phyloP scores from a whole-genome alignment of 35 echinoderm and acorn worm genomes.

The Patiria miniata region DNA sequence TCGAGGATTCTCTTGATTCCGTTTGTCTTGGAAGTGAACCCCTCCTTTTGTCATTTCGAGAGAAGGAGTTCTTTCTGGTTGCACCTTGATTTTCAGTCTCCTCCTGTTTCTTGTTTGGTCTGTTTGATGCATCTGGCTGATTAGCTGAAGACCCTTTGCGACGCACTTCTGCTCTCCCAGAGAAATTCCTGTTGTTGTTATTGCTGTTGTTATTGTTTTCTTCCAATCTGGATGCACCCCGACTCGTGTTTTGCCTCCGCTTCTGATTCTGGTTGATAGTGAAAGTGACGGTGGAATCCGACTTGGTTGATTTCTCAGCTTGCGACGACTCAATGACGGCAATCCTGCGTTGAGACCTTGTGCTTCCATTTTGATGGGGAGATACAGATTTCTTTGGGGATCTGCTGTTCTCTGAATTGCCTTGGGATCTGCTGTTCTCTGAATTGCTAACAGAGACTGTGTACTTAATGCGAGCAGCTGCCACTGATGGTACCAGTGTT shows the following conservation, averaged over 20 bases:
- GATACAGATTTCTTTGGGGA: conserved; percentile 42
- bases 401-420: too few relatives aligned
- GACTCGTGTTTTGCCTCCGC: conserved; percentile 9
- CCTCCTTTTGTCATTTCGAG: not conserved
- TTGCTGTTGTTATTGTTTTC: conserved; percentile 47
- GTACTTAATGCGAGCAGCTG: conserved; percentile 49
- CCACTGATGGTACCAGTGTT: not conserved
- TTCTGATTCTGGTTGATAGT: conserved; percentile 37
- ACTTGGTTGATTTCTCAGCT: conserved; percentile 31
- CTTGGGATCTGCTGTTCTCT: conserved; percentile 31
- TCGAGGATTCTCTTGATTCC: not conserved
- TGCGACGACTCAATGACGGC: conserved; percentile 54
- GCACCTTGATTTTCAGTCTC: not conserved
- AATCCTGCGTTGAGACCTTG: conserved; percentile 34
- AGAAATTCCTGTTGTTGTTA: conserved; percentile 30
- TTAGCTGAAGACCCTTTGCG: conserved; percentile 1
- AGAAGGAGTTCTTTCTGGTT: not conserved
- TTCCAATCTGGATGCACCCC: not conserved
- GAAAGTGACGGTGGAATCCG: conserved; percentile 47
- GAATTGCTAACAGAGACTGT: conserved; percentile 55
- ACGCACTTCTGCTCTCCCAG: not conserved
- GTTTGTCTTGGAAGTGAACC: conserved; percentile 3
- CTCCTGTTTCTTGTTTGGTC: conserved; percentile 20
- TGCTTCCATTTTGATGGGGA: not conserved
- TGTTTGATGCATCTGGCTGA: not conserved